Evolutionary conservation across 2,888 invertebrate genomes (phyloP).

Genomic region (Dryobotodes eremita): DNA sequence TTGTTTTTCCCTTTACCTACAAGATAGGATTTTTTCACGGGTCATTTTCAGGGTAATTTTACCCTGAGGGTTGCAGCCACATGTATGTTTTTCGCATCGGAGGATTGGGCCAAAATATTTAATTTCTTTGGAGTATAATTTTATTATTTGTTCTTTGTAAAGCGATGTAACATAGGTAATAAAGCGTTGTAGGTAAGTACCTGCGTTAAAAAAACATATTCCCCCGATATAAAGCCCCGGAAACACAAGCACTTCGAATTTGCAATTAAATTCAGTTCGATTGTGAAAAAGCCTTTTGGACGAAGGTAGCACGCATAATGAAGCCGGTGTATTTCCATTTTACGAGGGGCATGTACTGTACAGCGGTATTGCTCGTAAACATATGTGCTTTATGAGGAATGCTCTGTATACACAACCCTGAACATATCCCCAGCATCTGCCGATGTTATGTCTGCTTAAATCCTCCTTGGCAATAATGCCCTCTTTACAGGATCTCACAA

Average conservation of each 20-base stretch:
- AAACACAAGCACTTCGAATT: constrained; percentile 40
- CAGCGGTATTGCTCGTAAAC: constrained; percentile 78
- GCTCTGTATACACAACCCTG: constrained; percentile 24
- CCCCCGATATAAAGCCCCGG: neutral
- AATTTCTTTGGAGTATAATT: constrained; percentile 7
- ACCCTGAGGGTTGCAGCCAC: constrained; percentile 14
- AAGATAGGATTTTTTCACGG: constrained; percentile 2
- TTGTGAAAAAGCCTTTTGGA: constrained; percentile 66
- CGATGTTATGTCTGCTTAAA: constrained; percentile 59
- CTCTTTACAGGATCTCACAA: constrained; percentile 40
- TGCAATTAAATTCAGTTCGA: constrained; percentile 68
- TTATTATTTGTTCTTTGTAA: constrained; percentile 19
- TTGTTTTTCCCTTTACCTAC: constrained; percentile 14
- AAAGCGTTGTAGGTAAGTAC: constrained; percentile 11
- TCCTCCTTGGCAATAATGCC: constrained; percentile 37
- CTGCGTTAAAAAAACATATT: constrained; percentile 20
- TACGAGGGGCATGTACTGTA: constrained; percentile 79
- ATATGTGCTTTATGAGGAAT: constrained; percentile 80
- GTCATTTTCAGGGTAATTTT: constrained; percentile 15
- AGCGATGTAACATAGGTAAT: neutral
- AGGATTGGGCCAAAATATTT: neutral
- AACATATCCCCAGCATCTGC: constrained; percentile 32
- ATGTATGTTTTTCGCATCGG: constrained; percentile 1
- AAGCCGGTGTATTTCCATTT: constrained; percentile 80
- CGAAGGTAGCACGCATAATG: constrained; percentile 76